Conservation (phyloP, 2,797 vertebrate species). For the Neosalanx taihuensis region DNA sequence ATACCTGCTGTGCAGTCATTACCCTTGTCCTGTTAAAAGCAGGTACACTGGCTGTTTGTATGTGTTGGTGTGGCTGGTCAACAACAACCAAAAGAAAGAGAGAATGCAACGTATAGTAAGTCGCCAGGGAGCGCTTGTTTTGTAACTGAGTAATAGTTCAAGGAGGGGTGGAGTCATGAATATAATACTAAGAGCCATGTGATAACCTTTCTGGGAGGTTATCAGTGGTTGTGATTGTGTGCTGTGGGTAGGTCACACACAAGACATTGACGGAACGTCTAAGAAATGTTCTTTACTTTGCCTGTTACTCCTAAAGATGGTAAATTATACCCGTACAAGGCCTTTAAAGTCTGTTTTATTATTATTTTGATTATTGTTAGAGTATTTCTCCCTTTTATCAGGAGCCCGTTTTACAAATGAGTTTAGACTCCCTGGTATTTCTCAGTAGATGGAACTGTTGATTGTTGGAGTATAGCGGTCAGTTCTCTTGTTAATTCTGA, state of each 20-base stretch:
- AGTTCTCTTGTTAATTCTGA: background rate
- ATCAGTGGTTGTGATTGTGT: too few relatives aligned
- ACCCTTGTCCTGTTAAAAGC: conserved; percentile 18
- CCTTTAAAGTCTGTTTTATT: background rate
- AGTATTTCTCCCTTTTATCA: background rate
- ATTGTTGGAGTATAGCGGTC: background rate
- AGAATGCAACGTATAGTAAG: too few relatives aligned
- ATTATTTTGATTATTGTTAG: too few relatives aligned
- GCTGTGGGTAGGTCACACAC: too few relatives aligned
- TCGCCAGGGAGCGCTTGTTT: background rate
- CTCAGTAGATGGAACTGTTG: background rate
- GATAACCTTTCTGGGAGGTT: too few relatives aligned
- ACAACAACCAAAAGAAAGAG: background rate
- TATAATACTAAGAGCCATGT: too few relatives aligned
- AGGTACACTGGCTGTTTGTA: conserved; percentile 15
- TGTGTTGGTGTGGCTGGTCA: conserved; percentile 12
- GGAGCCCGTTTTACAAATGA: background rate
- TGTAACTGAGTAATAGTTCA: background rate
- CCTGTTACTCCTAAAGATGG: too few relatives aligned
- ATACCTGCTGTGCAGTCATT: conserved; percentile 24
- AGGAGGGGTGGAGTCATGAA: too few relatives aligned
- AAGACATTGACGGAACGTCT: too few relatives aligned
- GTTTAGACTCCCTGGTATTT: background rate
- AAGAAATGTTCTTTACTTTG: too few relatives aligned
- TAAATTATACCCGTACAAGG: too few relatives aligned